Conservation (phyloP, 2,113 vertebrate species). For the Xiphophorus couchianus region DNA sequence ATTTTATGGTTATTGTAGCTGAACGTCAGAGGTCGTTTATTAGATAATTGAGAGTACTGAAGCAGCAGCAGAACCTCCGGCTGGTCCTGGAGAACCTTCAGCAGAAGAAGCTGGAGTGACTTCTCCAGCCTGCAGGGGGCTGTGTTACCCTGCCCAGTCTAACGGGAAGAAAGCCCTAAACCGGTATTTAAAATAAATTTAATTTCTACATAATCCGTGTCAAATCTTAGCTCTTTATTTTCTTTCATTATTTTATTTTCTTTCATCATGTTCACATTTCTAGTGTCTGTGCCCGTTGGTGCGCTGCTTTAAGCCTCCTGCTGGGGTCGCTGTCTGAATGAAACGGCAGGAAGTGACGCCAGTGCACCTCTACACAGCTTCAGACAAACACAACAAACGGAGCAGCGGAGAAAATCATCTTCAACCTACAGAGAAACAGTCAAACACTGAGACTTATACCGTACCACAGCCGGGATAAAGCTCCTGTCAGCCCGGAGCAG, state of each 20-base stretch:
- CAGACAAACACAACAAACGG: background rate
- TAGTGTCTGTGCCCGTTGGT: background rate
- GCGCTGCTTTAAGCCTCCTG: background rate
- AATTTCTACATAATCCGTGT: no score
- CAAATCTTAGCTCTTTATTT: no score
- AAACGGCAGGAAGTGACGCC: background rate
- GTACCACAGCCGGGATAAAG: background rate
- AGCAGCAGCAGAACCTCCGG: slow-evolving; percentile 24
- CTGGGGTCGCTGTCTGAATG: background rate
- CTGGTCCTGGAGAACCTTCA: slow-evolving; percentile 48
- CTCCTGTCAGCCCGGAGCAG: background rate
- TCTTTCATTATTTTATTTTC: background rate
- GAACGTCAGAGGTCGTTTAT: background rate
- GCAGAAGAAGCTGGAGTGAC: background rate
- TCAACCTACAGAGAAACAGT: no score
- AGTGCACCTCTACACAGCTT: fast-evolving
- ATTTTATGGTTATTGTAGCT: no score
- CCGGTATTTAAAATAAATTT: no score
- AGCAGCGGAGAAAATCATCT: background rate
- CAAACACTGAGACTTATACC: background rate
- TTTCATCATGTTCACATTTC: background rate
- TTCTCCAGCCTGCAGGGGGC: slow-evolving; percentile 18
- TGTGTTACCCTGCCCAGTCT: background rate
- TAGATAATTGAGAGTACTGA: background rate
- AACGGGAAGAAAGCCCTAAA: background rate